Percentiles rank a stretch among this genome's conserved stretches.
Conservation (phyloP, 2,113 vertebrate species). For the Noctilio leporinus region DNA sequence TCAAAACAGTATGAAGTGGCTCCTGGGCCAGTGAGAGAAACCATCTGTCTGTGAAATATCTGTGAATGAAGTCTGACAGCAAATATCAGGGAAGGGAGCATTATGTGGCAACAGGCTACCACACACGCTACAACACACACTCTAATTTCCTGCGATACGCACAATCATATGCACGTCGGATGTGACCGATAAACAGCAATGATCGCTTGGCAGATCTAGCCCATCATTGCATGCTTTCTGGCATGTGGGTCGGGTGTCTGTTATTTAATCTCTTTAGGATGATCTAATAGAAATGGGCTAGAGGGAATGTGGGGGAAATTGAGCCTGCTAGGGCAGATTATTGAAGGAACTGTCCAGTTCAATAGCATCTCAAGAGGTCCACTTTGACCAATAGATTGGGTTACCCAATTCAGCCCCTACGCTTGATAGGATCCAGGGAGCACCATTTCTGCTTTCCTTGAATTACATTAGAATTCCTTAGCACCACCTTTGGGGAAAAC, state of each 20-base stretch:
- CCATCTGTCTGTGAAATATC: slow-evolving; percentile 54
- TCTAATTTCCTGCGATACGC: not conserved
- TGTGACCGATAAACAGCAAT: not conserved
- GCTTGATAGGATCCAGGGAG: not conserved
- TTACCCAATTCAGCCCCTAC: not conserved
- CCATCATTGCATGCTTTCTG: slow-evolving; percentile 4
- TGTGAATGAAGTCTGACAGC: slow-evolving; percentile 60
- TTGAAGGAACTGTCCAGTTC: not conserved
- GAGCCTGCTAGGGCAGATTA: not conserved
- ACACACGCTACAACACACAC: not conserved
- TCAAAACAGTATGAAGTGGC: slow-evolving; percentile 26
- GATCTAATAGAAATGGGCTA: not conserved
- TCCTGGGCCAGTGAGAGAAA: slow-evolving; percentile 42
- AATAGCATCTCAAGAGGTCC: not conserved
- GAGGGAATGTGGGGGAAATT: not conserved
- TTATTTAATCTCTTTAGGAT: not conserved
- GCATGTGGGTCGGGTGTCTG: not conserved
- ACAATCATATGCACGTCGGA: not conserved
- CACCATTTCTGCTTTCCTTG: not conserved
- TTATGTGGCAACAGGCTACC: not conserved
- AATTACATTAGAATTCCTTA: not conserved
- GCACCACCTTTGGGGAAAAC: not conserved
- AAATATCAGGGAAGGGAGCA: slow-evolving; percentile 45
- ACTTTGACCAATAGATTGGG: not conserved
- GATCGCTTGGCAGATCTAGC: not conserved